Conservation (phyloP, 2,113 vertebrate species). For the Leuciscus idus region DNA sequence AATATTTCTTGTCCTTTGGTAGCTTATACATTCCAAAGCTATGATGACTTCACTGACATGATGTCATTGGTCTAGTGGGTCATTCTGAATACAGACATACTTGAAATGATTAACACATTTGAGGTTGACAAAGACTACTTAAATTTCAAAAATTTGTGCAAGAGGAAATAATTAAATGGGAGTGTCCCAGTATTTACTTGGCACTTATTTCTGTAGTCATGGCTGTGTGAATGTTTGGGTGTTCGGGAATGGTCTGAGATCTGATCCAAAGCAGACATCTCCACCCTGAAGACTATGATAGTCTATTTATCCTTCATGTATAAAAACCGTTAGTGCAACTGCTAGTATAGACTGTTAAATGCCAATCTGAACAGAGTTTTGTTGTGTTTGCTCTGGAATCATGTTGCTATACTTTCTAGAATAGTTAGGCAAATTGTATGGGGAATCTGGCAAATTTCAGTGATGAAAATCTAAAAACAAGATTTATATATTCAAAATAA, state of each 20-base stretch:
- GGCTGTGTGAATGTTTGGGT: not conserved
- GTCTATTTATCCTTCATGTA: not conserved
- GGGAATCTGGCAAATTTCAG: not conserved
- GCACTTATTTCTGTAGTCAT: not conserved
- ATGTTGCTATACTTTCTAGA: not conserved
- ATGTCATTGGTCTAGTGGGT: not conserved
- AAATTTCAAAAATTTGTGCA: not conserved
- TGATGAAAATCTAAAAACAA: not conserved
- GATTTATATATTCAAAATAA: not conserved
- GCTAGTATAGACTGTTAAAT: not conserved
- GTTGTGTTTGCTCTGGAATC: not conserved
- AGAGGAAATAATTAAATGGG: not conserved
- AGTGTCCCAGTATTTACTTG: not conserved
- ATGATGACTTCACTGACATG: not conserved
- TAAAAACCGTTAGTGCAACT: not conserved
- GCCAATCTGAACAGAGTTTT: not conserved
- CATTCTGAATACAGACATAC: not conserved
- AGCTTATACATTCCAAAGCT: slow-evolving; percentile 31
- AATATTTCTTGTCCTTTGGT: slow-evolving; percentile 11
- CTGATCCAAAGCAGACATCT: slow-evolving; percentile 8
- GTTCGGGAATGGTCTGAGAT: not conserved
- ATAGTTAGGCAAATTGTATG: not conserved
- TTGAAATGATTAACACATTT: slow-evolving; percentile 1
- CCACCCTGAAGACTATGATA: not conserved
- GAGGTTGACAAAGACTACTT: not conserved